phyloP scores from a whole-genome alignment of 2,888 invertebrate genomes.

The Pristionchus fissidentatus region DNA sequence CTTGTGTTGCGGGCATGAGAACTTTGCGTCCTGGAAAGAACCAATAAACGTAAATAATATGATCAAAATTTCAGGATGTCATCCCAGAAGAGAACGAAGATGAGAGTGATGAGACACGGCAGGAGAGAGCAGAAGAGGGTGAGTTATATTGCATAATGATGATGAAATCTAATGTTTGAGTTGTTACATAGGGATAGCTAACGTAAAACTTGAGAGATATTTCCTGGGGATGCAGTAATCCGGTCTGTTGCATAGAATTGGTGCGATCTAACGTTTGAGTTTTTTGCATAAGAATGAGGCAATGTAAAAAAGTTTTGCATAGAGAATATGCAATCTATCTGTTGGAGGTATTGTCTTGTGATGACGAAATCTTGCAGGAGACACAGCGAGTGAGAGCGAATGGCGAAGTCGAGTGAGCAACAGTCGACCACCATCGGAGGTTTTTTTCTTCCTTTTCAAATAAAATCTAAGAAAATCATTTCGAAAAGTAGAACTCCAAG shows the following conservation, averaged over 20 bases:
- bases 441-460: too few relatives aligned
- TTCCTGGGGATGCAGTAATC: too few relatives aligned
- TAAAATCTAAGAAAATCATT: background rate
- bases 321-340: too few relatives aligned
- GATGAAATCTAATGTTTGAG: background rate
- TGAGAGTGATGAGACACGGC: constrained; percentile 51
- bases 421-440: constrained; percentile 56
- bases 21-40: too few relatives aligned
- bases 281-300: too few relatives aligned
- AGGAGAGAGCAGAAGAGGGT: constrained; percentile 52
- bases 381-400: constrained; percentile 18
- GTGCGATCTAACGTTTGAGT: too few relatives aligned
- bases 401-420: background rate
- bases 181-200: background rate
- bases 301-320: too few relatives aligned
- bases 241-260: too few relatives aligned
- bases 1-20: too few relatives aligned
- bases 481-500: too few relatives aligned
- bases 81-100: constrained; percentile 50
- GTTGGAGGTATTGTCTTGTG: too few relatives aligned
- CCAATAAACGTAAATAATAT: too few relatives aligned
- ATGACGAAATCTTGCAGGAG: constrained; percentile 13
- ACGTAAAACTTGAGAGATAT: constrained; percentile 1
- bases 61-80: background rate
- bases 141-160: background rate